Base-by-base conservation (phyloP, 2,888 invertebrate species). In the Agrotis puta region DNA sequence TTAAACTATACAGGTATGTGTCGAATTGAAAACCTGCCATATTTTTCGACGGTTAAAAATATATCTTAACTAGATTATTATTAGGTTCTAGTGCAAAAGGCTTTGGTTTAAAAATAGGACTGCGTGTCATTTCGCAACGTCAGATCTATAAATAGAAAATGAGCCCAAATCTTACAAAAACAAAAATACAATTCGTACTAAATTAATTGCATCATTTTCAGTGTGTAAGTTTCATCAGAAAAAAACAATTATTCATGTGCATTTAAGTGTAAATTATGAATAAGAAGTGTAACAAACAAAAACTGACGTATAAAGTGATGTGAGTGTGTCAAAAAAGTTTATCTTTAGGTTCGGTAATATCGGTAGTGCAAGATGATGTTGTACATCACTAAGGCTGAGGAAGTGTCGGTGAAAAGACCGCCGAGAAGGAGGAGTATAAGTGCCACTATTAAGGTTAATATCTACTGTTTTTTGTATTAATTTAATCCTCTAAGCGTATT, bases 361-460 rank as follows among this genome's bases (percentile, higher is more conserved):
- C 54, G 59, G 77, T 70, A 73, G 82, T 85, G 77, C 33, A 89
- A 71, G 18, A 96, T 95, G 95, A 96, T 95, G 94, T 88, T 95
- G 53, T 96, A 95, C 74, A 93, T 95, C 84, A 94, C 93, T 0
- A 92, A 91, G 2, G 89, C 90, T 1, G 93, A 92, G 76, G 95
- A 95, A 51, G 91, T 94, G 74, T 89, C 92, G 9, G 92, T 94
- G 63, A 93, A 94, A 62, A 86, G 94, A 11, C 94, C 94, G 9
- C 95, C 95, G 20, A 88, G 95, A 87, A 93, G 95, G 71, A 91
- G 88, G 79, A 91, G 89, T 74, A 89, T 94, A 70, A 95, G 94
- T 92, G 94, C 93, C 82, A 95, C 91, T 85, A 96, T 95, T 74
- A 96, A 94, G 96, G 96, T 95, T 83, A 82, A 87, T 57, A 9